A percentile compares a stretch with the other conserved stretches of the same genome.
Conservation (phyloP, 2,113 vertebrate genomes). For the Dunckerocampus dactyliophorus region DNA sequence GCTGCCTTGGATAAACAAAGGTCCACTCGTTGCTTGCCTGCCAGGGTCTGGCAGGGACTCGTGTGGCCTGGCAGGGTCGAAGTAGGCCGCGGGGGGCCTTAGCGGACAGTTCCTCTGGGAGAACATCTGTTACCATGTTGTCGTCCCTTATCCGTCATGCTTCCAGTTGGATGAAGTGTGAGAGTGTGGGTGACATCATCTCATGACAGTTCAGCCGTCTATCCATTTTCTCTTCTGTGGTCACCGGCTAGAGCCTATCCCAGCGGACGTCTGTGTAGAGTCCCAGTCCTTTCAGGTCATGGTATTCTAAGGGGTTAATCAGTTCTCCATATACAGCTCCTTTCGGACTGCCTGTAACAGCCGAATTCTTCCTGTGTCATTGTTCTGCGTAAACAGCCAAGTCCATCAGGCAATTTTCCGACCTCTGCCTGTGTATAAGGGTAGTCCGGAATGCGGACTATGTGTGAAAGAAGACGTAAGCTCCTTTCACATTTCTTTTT, state of each 20-base stretch:
- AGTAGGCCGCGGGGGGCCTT: constrained; percentile 12
- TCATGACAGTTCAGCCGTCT: background rate
- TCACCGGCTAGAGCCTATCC: background rate
- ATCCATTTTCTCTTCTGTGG: background rate
- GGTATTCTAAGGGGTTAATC: no score
- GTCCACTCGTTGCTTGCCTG: constrained; percentile 27
- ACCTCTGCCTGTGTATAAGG: no score
- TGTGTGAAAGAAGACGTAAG: no score
- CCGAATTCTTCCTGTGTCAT: no score
- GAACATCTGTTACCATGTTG: constrained; percentile 49
- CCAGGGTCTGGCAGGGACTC: constrained; percentile 42
- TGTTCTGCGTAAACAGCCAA: no score
- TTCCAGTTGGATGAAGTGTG: constrained; percentile 20
- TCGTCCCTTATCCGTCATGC: constrained; percentile 34
- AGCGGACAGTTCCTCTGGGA: constrained; percentile 35
- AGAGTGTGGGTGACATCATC: background rate
- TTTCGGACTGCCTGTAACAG: no score
- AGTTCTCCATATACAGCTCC: no score
- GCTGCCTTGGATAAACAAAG: constrained; percentile 39
- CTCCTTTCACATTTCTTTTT: no score
- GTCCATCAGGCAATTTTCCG: no score
- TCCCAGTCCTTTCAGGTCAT: background rate
- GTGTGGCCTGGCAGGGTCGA: constrained; percentile 32
- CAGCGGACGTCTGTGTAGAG: background rate
- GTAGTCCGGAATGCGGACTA: no score